Evolutionary conservation across 2,888 invertebrate species (phyloP), one percentile per base, ranked within the genome.

Genomic region (Tipula unca): DNA sequence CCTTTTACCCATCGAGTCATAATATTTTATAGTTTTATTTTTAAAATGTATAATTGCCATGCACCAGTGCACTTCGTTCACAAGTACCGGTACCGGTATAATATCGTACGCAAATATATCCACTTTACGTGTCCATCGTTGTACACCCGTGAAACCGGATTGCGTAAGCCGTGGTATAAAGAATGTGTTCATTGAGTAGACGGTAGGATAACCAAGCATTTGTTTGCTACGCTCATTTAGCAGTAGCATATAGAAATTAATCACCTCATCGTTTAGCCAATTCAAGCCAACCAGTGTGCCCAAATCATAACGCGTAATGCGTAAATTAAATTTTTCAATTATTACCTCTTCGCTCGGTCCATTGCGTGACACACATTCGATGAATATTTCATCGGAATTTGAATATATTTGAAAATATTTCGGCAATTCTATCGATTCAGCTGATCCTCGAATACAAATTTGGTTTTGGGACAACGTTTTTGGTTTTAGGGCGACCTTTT

Each of bases 211-310:
- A 83, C 93, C 93, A 0, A 93, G 91, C 54, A 91, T 90, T 29
- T 25, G 36, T 86, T 93, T 92, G 6, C 95, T 93, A 85, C 99
- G 91, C 88, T 96, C 95, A 89, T 95, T 96, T 85, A 99, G 91
- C 86, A 99, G 91, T 89, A 97, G 97, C 96, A 99, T 96, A 90
- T 99, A 99, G 91, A 97, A 98, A 90, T 99, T 99, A 82, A 99
- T 98, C 0, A 99, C 94, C 89, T 96, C 96, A 90, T 99, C 99
- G 89, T 99, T 99, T 0, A 99, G 92, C 99, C 99, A 99, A 90
- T 96, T 96, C 0, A 96, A 91, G 0, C 95, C 96, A 0, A 93
- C 90, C 25, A 99, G 91, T 0, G 98, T 98, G 87, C 93, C 92
- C 17, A 99, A 93, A 89, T 99, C 98, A 85, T 94, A 93, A 86